Conservation (phyloP, 1,140 invertebrate genomes). For the Cecropterus lyciades region DNA sequence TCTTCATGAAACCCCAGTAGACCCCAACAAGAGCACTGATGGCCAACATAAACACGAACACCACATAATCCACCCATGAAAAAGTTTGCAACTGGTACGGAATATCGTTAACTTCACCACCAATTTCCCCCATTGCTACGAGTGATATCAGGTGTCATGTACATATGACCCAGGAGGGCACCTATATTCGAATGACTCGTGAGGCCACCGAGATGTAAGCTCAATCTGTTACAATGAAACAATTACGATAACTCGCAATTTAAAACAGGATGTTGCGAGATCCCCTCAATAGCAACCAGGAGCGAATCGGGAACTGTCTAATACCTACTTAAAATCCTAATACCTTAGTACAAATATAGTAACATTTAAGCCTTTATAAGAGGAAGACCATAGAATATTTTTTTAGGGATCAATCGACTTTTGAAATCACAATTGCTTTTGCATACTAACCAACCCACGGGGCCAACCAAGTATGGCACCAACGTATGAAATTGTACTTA, state of each 20-base stretch:
- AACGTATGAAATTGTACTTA: too few relatives aligned
- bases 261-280: constrained; percentile 83
- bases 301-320: constrained; percentile 65
- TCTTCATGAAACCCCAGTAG: constrained; percentile 89
- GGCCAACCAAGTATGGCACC: too few relatives aligned
- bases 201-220: constrained; percentile 52
- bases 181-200: constrained; percentile 60
- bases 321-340: constrained; percentile 41
- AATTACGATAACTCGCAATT: constrained; percentile 83
- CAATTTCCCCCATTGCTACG: constrained; percentile 52
- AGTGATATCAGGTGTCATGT: constrained; percentile 20
- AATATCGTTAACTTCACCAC: constrained; percentile 52
- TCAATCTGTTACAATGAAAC: constrained; percentile 81
- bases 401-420: background rate
- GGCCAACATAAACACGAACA: constrained; percentile 89
- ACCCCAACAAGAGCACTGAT: constrained; percentile 88
- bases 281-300: constrained; percentile 65
- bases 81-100: constrained; percentile 85
- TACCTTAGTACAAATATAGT: constrained; percentile 17
- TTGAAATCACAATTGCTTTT: too few relatives aligned
- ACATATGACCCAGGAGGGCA: constrained; percentile 45
- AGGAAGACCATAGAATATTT: background rate
- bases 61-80: constrained; percentile 87
- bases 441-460: too few relatives aligned
- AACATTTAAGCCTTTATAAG: constrained; percentile 20